phyloP scores from a whole-genome alignment of 2,113 vertebrate genomes.

The Pungitius pungitius region DNA sequence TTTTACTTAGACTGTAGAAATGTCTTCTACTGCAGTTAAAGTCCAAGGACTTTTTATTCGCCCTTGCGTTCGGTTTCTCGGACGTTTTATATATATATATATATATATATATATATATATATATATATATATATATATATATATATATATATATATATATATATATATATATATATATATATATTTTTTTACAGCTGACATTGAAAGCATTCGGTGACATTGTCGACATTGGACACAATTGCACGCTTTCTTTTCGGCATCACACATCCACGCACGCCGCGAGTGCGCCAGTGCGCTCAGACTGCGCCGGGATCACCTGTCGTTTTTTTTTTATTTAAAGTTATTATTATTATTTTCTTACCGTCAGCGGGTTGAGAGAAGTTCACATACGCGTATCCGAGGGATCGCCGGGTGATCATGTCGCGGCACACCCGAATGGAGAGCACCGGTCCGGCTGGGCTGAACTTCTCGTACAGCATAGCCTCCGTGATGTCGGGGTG shows the following conservation, averaged over 20 bases:
- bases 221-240: not conserved
- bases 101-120: too few species aligned
- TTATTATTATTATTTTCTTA: constrained; percentile 84
- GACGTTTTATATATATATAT: too few species aligned
- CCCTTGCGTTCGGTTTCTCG: too few species aligned
- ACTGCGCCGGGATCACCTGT: not conserved
- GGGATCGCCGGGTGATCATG: constrained; percentile 97
- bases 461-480: constrained; percentile 99
- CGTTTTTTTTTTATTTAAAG: not conserved
- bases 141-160: too few species aligned
- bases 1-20: not conserved
- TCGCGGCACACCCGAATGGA: constrained; percentile 98
- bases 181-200: not conserved
- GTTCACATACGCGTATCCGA: constrained; percentile 98
- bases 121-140: too few species aligned
- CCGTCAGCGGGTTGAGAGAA: constrained; percentile 98
- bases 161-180: too few species aligned
- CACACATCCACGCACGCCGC: not conserved
- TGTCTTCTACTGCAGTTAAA: not conserved
- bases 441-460: constrained; percentile 96
- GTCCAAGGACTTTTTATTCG: not conserved
- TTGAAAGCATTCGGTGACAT: constrained; percentile 19
- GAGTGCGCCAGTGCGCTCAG: not conserved
- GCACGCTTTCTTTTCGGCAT: not conserved
- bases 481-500: constrained; percentile 99